These are phyloP conservation scores for Megalopta genalis DNA, from an alignment of 1,140 invertebrate genomes.

Conservation along the genomic window DNA sequence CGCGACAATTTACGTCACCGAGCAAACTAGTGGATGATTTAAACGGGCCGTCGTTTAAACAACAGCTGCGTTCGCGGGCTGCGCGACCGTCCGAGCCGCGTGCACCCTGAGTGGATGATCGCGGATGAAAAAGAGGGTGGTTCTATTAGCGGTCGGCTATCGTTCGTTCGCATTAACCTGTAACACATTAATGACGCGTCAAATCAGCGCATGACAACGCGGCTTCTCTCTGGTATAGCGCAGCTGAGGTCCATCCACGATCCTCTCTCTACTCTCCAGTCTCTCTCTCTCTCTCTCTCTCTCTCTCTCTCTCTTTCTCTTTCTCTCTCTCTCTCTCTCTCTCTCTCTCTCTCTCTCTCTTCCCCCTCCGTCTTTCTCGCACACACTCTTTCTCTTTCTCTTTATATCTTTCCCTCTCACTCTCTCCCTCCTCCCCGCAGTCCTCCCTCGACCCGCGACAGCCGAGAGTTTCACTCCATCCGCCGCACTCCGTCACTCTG, in stretches of 20 bases:
- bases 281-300: background rate
- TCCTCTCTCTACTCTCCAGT: slow-evolving; percentile 16
- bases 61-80: slow-evolving; percentile 41
- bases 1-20: slow-evolving; percentile 57
- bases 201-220: slow-evolving; percentile 69
- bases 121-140: slow-evolving; percentile 11
- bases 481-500: background rate
- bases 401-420: background rate
- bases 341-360: no score
- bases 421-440: background rate
- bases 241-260: slow-evolving; percentile 57
- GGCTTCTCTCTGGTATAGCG: slow-evolving; percentile 50
- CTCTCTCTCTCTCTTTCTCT: no score
- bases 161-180: slow-evolving; percentile 59
- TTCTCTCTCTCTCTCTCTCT: no score
- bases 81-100: background rate
- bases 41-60: slow-evolving; percentile 50
- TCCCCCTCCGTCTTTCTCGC: background rate
- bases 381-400: no score
- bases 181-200: slow-evolving; percentile 67
- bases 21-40: slow-evolving; percentile 58
- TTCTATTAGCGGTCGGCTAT: slow-evolving; percentile 41
- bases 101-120: slow-evolving; percentile 11
- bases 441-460: background rate
- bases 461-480: background rate